phyloP scores from a whole-genome alignment of 1,140 invertebrate genomes.

The Trichonephila clavata region DNA sequence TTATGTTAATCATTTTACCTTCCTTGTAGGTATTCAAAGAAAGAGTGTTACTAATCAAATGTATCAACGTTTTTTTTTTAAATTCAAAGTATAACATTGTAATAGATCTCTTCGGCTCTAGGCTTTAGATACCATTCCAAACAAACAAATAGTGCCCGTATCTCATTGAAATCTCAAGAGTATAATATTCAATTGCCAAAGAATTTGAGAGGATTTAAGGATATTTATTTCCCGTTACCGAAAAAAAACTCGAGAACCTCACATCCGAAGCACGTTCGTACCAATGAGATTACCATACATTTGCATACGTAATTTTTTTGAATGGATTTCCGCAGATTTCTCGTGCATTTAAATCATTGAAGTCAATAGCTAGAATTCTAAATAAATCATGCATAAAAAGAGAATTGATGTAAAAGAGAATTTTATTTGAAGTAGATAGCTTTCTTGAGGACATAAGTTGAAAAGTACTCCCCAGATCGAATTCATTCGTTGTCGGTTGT shows the following conservation, averaged over 20 bases:
- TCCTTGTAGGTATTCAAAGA: too few relatives aligned
- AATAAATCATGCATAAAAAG: neutral
- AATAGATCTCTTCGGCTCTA: neutral
- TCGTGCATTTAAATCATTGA: conserved; percentile 28
- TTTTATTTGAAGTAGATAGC: neutral
- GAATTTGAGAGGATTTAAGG: conserved; percentile 26
- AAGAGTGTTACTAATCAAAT: too few relatives aligned
- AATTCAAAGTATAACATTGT: neutral
- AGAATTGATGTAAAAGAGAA: neutral
- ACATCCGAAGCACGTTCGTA: neutral
- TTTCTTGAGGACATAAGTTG: neutral
- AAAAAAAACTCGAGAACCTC: neutral
- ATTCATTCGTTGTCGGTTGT: too few relatives aligned
- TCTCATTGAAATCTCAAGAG: conserved; percentile 17
- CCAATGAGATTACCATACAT: conserved; percentile 13
- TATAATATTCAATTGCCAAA: conserved; percentile 24
- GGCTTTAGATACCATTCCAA: neutral
- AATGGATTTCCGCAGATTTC: conserved; percentile 31
- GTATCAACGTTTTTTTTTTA: too few relatives aligned
- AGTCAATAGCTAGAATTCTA: conserved; percentile 9
- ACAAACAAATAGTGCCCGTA: neutral
- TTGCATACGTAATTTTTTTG: conserved; percentile 35
- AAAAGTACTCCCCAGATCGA: too few relatives aligned
- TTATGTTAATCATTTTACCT: too few relatives aligned
- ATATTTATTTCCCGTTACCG: neutral